A percentile compares a stretch with the other conserved stretches of the same genome.
These are phyloP conservation scores for Petroica traversi DNA, from an alignment of 2,113 vertebrate genomes.

Conservation along the genomic window DNA sequence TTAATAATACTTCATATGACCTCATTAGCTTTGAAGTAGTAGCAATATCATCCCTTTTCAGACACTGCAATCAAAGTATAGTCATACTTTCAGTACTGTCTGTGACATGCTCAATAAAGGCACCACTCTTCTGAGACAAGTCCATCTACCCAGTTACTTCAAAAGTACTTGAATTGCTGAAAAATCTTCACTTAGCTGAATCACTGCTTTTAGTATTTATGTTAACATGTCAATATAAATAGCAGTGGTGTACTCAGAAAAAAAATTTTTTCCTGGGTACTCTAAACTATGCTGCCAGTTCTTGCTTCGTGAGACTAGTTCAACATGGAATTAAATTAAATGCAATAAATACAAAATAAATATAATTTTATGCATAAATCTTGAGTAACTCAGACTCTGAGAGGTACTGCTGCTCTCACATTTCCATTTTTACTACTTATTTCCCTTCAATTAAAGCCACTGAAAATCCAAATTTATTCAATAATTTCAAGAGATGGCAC, in stretches of 20 bases:
- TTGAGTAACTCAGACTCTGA: background rate
- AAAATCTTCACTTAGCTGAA: background rate
- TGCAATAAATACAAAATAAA: background rate
- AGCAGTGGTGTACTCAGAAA: background rate
- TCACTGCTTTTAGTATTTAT: background rate
- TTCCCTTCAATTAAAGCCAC: background rate
- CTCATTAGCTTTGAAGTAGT: background rate
- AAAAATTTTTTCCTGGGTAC: background rate
- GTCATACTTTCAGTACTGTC: background rate
- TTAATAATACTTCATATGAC: background rate
- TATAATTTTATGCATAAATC: background rate
- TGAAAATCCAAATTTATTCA: background rate
- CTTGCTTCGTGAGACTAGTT: background rate
- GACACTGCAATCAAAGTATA: background rate
- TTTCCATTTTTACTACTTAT: background rate
- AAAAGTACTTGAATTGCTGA: background rate
- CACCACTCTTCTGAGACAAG: background rate
- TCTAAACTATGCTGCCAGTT: background rate
- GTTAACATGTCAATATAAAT: background rate
- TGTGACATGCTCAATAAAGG: background rate
- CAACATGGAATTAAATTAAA: background rate
- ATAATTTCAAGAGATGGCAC: background rate
- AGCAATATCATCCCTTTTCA: background rate
- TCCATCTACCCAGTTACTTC: background rate
- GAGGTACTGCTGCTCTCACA: background rate